Conservation (phyloP, 2,113 vertebrate species). For the Mirza zaza region DNA sequence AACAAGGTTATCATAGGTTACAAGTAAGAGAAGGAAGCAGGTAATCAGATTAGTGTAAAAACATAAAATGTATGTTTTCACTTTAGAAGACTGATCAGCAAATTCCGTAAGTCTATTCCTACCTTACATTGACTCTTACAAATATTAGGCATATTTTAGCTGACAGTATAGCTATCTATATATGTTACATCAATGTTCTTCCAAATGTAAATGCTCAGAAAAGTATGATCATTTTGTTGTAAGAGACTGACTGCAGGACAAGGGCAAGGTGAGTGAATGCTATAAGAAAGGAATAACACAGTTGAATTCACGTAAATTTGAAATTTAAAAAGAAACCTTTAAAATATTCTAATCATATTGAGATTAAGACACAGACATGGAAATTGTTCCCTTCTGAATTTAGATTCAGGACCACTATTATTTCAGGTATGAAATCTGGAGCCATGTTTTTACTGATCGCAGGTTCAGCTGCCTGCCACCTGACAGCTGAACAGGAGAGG, state of each 20-base stretch:
- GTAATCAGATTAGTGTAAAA: neutral
- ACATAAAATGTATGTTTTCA: neutral
- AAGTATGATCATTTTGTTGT: neutral
- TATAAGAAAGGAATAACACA: neutral
- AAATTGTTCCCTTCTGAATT: neutral
- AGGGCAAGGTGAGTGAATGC: neutral
- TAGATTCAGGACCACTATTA: neutral
- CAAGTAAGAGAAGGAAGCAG: neutral
- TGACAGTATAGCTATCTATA: accelerated
- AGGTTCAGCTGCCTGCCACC: too few species aligned
- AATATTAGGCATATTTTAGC: neutral
- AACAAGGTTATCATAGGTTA: neutral
- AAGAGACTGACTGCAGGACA: too few species aligned
- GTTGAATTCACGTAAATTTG: neutral
- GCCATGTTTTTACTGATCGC: too few species aligned
- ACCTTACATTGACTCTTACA: neutral
- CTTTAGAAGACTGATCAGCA: neutral
- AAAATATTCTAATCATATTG: neutral
- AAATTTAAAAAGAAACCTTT: neutral
- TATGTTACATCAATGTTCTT: too few species aligned
- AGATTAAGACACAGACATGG: neutral
- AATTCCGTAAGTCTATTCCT: neutral
- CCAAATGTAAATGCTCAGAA: neutral
- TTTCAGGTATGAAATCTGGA: neutral
- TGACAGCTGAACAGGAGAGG: too few species aligned